Conservation (phyloP, 2,113 vertebrate species). For the Mesitornis unicolor region DNA sequence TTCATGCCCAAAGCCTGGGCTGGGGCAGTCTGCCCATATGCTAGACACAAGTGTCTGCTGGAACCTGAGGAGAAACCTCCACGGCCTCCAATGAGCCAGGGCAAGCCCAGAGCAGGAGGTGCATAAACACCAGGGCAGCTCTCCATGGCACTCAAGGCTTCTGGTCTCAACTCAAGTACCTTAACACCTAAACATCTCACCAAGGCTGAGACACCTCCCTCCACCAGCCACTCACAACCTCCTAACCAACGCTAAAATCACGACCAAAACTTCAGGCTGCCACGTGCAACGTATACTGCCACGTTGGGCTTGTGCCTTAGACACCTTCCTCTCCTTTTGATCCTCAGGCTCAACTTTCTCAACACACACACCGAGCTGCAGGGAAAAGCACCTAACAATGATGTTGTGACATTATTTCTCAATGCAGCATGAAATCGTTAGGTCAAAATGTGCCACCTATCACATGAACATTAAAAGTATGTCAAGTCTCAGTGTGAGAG, state of each 20-base stretch:
- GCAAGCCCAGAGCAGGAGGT: neutral
- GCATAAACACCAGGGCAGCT: neutral
- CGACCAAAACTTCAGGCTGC: neutral
- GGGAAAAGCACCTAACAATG: conserved; percentile 45
- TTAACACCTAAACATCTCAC: neutral
- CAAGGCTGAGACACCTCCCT: neutral
- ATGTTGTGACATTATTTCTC: conserved; percentile 55
- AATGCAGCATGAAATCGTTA: conserved; percentile 56
- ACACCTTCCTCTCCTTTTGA: conserved; percentile 47
- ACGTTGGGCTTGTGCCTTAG: neutral
- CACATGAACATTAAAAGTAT: conserved; percentile 67
- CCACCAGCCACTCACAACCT: neutral
- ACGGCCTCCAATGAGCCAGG: accelerated
- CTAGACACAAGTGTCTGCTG: neutral
- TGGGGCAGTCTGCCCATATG: neutral
- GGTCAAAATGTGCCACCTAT: conserved; percentile 66
- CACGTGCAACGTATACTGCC: neutral
- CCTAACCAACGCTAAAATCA: neutral
- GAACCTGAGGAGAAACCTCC: neutral
- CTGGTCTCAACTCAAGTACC: neutral
- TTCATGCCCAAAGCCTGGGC: neutral
- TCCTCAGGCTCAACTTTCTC: conserved; percentile 18
- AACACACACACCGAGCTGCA: neutral
- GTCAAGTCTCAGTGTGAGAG: conserved; percentile 60
- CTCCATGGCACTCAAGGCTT: neutral